Evolutionary conservation across 2,113 vertebrate species (phyloP).

Genomic region (Prionailurus bengalensis): DNA sequence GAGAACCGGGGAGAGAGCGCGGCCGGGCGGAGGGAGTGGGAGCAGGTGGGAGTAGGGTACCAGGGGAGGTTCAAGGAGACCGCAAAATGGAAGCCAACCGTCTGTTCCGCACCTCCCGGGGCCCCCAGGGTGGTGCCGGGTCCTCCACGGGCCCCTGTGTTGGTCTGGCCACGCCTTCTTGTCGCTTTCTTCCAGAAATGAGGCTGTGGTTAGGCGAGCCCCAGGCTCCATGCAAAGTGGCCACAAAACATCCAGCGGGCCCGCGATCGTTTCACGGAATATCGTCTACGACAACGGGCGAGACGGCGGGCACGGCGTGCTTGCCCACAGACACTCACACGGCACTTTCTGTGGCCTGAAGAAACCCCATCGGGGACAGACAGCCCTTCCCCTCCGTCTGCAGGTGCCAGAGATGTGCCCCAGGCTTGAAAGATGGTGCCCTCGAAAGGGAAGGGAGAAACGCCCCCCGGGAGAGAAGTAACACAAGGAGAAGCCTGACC

Average conservation of each 20-base stretch:
- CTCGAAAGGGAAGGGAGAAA: constrained; percentile 76
- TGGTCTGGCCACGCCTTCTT: background rate
- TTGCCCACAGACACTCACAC: accelerated
- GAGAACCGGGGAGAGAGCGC: background rate
- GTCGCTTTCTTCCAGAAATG: background rate
- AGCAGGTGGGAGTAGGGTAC: background rate
- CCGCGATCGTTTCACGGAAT: accelerated
- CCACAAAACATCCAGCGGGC: background rate
- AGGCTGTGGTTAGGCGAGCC: accelerated
- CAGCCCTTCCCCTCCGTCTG: background rate
- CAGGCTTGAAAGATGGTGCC: background rate
- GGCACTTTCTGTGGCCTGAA: background rate
- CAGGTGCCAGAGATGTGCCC: background rate
- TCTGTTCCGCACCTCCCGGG: background rate
- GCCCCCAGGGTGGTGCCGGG: background rate
- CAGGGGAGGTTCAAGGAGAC: background rate
- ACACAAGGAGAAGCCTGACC: constrained; percentile 21
- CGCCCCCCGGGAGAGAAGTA: background rate
- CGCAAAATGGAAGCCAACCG: background rate
- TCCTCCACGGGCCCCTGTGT: accelerated
- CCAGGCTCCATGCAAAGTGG: background rate
- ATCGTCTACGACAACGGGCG: accelerated
- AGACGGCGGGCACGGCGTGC: accelerated
- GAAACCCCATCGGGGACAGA: background rate
- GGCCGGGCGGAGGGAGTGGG: background rate